Percentiles rank a stretch among this genome's conserved stretches.
Evolutionary conservation across 2,113 vertebrate genomes (phyloP).

Genomic region (Neopipo cinnamomea): DNA sequence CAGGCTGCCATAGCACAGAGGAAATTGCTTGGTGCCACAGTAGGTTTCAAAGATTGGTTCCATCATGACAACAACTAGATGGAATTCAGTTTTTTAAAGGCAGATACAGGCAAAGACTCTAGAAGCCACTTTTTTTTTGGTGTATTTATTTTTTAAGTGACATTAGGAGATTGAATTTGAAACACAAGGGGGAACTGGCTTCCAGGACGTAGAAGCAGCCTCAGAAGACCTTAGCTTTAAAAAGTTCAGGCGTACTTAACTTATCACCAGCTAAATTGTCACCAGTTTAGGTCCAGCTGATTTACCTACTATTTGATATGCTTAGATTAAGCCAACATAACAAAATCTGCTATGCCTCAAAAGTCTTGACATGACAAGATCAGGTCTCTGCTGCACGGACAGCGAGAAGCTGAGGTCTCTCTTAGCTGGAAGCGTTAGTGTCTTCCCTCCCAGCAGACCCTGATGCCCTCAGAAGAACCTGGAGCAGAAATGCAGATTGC

Average conservation of each 20-base stretch:
- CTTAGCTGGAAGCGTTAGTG: neutral
- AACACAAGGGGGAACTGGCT: neutral
- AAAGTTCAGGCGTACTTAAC: neutral
- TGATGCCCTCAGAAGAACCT: neutral
- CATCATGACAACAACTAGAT: neutral
- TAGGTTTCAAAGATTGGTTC: neutral
- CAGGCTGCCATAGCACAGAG: accelerated
- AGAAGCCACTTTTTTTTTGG: neutral
- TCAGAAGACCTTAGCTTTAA: neutral
- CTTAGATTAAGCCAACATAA: neutral
- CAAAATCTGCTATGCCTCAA: neutral
- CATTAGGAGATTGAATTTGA: neutral
- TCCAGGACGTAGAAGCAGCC: neutral
- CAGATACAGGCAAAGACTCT: neutral
- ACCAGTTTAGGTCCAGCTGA: neutral
- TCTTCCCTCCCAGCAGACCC: neutral
- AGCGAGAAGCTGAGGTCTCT: neutral
- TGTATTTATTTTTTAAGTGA: neutral
- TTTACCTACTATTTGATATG: neutral
- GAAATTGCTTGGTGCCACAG: neutral
- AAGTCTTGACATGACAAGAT: neutral
- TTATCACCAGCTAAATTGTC: neutral
- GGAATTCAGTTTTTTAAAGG: neutral
- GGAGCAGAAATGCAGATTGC: neutral
- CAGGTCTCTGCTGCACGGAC: neutral